Evolutionary conservation across 2,797 vertebrate species (phyloP).

Genomic region (Xyrichtys novacula): DNA sequence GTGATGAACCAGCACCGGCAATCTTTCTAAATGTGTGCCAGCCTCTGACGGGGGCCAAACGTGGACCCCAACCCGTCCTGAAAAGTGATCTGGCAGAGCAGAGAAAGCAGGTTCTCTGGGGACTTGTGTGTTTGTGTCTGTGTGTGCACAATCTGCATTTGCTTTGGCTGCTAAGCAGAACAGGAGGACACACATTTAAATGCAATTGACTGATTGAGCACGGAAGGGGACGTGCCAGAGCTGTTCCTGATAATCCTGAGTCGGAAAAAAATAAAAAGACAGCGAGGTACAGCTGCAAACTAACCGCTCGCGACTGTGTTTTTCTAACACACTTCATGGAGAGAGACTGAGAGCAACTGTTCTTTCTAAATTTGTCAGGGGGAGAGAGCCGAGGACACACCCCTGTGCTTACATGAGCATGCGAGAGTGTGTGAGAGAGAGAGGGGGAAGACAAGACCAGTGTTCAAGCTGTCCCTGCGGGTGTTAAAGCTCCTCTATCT

Average conservation of each 20-base stretch:
- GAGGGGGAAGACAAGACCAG: conserved; percentile 40
- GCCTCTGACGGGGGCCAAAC: conserved; percentile 51
- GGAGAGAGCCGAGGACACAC: conserved; percentile 52
- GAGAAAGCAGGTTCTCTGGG: conserved; percentile 30
- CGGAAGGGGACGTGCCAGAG: conserved; percentile 2
- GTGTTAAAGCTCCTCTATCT: conserved; percentile 34
- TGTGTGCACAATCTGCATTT: conserved; percentile 58
- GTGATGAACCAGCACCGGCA: conserved; percentile 53
- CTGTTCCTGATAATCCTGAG: conserved; percentile 22
- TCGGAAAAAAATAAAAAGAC: conserved; percentile 13
- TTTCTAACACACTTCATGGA: conserved; percentile 14
- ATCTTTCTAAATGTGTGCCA: conserved; percentile 52
- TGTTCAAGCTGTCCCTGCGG: conserved; percentile 42
- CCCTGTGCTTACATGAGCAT: conserved; percentile 43
- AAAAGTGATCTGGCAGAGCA: conserved; percentile 64
- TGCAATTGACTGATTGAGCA: conserved; percentile 39
- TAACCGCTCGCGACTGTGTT: conserved; percentile 13
- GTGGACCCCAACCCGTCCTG: conserved; percentile 55
- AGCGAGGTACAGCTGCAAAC: conserved; percentile 18
- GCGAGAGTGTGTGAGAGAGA: conserved; percentile 21
- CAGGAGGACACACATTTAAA: conserved; percentile 56
- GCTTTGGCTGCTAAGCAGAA: conserved; percentile 64
- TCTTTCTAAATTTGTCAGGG: conserved; percentile 81
- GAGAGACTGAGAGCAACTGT: conserved; percentile 76
- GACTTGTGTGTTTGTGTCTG: conserved; percentile 45